phyloP scores from a whole-genome alignment of 1,140 invertebrate species.

The Stratiolaelaps scimitus region DNA sequence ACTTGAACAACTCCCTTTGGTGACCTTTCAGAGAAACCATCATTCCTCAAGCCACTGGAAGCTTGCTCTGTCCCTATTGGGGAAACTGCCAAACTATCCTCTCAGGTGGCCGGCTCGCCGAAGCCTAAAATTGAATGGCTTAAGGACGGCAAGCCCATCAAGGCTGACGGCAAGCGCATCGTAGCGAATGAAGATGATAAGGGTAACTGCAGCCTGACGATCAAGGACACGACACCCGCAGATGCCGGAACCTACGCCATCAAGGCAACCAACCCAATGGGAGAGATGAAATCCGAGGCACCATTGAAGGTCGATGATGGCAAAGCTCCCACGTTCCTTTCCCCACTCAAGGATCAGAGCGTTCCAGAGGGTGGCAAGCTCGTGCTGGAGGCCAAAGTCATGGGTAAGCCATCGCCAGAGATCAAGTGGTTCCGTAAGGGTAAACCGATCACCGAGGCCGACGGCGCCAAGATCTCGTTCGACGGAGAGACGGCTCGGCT shows the following conservation, averaged over 20 bases:
- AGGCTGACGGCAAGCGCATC: conserved; percentile 17
- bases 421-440: conserved; percentile 71
- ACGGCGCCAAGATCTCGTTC: conserved; percentile 56
- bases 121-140: conserved; percentile 30
- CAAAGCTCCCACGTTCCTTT: conserved; percentile 55
- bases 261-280: conserved; percentile 47
- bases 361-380: conserved; percentile 57
- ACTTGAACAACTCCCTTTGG: too few relatives aligned
- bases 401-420: conserved; percentile 71
- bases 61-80: background rate
- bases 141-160: conserved; percentile 33
- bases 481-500: conserved; percentile 66
- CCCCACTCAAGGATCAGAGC: conserved; percentile 55
- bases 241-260: conserved; percentile 47
- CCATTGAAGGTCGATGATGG: conserved; percentile 35
- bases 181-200: conserved; percentile 46
- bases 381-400: conserved; percentile 40
- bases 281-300: conserved; percentile 43
- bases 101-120: conserved; percentile 1
- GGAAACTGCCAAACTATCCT: background rate
- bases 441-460: conserved; percentile 49
- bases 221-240: conserved; percentile 42
- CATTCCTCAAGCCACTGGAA: conserved; percentile 20
- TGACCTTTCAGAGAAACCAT: conserved; percentile 21
- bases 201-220: conserved; percentile 55